Conservation (phyloP, 2,888 invertebrate genomes). For the Chaetoderma sp. region DNA sequence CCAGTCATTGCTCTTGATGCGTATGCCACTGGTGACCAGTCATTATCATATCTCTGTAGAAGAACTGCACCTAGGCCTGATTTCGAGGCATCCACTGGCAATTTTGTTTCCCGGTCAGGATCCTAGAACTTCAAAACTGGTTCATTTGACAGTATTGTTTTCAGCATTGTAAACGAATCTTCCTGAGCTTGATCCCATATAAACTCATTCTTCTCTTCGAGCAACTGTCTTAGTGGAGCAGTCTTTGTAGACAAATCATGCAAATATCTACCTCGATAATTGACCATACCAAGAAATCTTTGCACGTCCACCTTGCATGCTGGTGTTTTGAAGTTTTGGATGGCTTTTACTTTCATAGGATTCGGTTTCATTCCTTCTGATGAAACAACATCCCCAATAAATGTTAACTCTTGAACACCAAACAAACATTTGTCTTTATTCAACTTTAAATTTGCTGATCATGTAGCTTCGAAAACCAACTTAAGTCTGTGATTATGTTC, state of each 20-base stretch:
- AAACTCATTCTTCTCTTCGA: too few species aligned
- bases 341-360: slow-evolving; percentile 35
- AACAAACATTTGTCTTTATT: slow-evolving; percentile 4
- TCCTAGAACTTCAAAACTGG: too few species aligned
- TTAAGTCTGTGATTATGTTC: slow-evolving; percentile 7
- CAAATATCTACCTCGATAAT: slow-evolving; percentile 10
- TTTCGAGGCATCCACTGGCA: too few species aligned
- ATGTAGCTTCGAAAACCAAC: slow-evolving; percentile 5
- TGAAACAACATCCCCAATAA: slow-evolving; percentile 7
- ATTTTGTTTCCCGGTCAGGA: too few species aligned
- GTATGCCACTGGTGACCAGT: too few species aligned
- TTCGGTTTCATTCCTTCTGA: slow-evolving; percentile 39
- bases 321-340: neutral
- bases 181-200: too few species aligned
- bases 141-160: too few species aligned
- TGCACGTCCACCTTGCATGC: slow-evolving; percentile 13
- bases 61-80: too few species aligned
- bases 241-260: slow-evolving; percentile 11
- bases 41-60: too few species aligned
- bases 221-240: slow-evolving; percentile 14
- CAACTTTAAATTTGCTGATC: slow-evolving; percentile 9
- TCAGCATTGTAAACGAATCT: too few species aligned
- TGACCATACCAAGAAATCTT: slow-evolving; percentile 21
- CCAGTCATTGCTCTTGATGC: too few species aligned
- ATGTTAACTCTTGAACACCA: neutral